These are phyloP conservation scores for Talpa occidentalis DNA, from an alignment of 2,113 vertebrate genomes.

Conservation along the genomic window DNA sequence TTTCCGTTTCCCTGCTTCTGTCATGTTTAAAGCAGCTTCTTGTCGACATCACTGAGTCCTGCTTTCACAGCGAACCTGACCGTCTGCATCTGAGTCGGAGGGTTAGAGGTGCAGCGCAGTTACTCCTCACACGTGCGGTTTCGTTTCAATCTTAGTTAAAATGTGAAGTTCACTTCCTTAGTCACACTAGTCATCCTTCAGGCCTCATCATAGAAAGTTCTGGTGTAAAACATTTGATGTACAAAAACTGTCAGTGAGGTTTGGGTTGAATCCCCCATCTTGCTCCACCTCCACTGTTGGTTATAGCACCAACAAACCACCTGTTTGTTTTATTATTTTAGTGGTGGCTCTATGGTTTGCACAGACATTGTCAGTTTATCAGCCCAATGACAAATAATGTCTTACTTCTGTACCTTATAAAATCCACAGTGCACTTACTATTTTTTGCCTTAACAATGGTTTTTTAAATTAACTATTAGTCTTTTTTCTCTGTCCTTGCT, in stretches of 20 bases:
- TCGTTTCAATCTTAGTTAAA: not conserved
- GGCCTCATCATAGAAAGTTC: not conserved
- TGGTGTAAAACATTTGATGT: not conserved
- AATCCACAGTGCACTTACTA: not conserved
- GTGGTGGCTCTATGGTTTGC: not conserved
- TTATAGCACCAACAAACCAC: not conserved
- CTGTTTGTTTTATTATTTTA: not conserved
- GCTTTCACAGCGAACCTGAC: not conserved
- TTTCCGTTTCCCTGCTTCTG: too few species aligned
- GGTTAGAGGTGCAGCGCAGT: not conserved
- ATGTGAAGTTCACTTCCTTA: not conserved
- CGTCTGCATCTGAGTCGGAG: not conserved
- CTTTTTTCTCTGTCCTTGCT: not conserved
- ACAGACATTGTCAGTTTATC: not conserved
- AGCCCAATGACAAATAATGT: not conserved
- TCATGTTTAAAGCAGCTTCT: too few species aligned
- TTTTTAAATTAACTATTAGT: not conserved
- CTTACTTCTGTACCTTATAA: not conserved
- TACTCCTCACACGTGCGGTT: not conserved
- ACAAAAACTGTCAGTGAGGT: not conserved
- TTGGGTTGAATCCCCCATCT: constrained; percentile 7
- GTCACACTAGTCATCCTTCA: not conserved
- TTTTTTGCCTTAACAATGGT: not conserved
- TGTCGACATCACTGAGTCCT: too few species aligned
- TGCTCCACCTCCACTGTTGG: not conserved